Evolutionary conservation across 2,888 invertebrate genomes (phyloP).

Genomic region (Sphaerophoria taeniata): DNA sequence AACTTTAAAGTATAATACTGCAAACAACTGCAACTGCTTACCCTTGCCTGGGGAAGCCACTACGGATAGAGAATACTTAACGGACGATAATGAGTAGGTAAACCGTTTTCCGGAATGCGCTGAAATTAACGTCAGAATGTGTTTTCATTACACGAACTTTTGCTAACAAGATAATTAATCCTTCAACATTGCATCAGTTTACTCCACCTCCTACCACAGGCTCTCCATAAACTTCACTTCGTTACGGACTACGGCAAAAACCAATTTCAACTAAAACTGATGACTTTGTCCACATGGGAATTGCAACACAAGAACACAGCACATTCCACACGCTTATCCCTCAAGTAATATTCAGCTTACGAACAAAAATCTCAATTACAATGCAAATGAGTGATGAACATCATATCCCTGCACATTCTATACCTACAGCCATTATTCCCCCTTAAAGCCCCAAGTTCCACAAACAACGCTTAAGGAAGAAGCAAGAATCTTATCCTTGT

Average conservation of each 20-base stretch:
- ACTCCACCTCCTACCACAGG: not conserved
- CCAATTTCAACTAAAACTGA: constrained; percentile 27
- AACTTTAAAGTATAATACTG: too few relatives aligned
- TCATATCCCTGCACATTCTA: constrained; percentile 46
- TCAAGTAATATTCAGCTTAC: constrained; percentile 18
- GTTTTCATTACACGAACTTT: not conserved
- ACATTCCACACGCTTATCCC: not conserved
- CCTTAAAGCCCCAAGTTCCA: not conserved
- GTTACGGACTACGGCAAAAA: not conserved
- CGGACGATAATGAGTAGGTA: not conserved
- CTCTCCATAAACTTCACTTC: not conserved
- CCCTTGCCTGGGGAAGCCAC: too few relatives aligned
- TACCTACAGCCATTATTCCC: not conserved
- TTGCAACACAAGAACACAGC: constrained; percentile 3
- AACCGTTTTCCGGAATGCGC: not conserved
- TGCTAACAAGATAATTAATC: constrained; percentile 46
- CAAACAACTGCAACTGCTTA: too few relatives aligned
- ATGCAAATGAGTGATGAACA: constrained; percentile 70
- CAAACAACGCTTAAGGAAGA: too few relatives aligned
- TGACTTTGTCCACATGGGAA: constrained; percentile 53
- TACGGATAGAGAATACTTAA: too few relatives aligned
- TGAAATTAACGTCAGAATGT: not conserved
- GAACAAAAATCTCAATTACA: constrained; percentile 70
- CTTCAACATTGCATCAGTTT: constrained; percentile 40
- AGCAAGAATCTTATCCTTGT: too few relatives aligned